Percentiles rank a stretch among this genome's conserved stretches.
These are phyloP conservation scores for Eulemur rufifrons DNA, from an alignment of 2,113 vertebrate genomes.

Conservation along the genomic window DNA sequence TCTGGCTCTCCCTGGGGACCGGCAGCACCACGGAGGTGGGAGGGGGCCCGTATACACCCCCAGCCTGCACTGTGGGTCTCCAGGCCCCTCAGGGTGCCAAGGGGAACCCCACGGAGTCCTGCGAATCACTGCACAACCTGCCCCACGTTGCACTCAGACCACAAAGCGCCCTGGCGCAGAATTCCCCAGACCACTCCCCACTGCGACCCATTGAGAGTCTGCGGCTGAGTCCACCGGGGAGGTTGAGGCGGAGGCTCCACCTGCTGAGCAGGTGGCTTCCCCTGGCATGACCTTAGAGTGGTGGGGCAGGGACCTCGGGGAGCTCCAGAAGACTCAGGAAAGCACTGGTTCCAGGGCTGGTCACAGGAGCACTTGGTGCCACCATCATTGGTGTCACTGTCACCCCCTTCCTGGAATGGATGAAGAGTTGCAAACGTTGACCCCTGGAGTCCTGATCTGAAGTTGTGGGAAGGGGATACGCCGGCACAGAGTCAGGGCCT, in stretches of 20 bases:
- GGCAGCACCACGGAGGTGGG: accelerated
- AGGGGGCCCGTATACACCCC: neutral
- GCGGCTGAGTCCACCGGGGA: neutral
- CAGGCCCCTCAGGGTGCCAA: neutral
- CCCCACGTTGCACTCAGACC: neutral
- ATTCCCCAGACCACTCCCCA: neutral
- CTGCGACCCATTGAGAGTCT: neutral
- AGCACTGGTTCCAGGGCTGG: neutral
- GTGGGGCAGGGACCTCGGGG: neutral
- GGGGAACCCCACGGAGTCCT: neutral
- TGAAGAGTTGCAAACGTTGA: neutral
- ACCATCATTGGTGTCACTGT: neutral
- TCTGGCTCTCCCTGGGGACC: neutral
- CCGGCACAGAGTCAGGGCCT: neutral
- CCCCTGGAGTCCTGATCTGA: neutral
- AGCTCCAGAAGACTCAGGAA: neutral
- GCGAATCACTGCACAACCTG: neutral
- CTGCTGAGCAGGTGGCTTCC: neutral
- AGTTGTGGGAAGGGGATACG: neutral
- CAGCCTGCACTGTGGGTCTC: neutral
- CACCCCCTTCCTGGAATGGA: neutral
- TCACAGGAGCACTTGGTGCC: neutral
- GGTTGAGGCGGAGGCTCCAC: neutral
- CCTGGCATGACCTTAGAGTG: neutral
- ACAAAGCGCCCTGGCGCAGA: neutral